A percentile compares a stretch with the other conserved stretches of the same genome.
phyloP scores from a whole-genome alignment of 35 echinoderm and acorn worm species.

The Diadema setosum region DNA sequence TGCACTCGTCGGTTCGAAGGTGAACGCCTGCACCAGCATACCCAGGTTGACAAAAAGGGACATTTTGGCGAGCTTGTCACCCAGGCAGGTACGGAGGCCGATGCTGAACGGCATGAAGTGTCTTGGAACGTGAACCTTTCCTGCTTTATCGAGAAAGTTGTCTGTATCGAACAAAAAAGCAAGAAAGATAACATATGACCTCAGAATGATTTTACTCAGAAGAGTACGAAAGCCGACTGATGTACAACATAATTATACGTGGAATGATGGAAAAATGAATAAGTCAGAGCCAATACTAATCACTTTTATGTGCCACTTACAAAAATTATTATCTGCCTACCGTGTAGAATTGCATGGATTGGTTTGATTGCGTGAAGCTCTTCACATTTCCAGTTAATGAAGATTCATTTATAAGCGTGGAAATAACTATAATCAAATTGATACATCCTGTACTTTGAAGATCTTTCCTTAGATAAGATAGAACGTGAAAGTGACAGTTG shows the following conservation, averaged over 20 bases:
- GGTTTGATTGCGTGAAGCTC: too few species aligned
- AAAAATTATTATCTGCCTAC: too few species aligned
- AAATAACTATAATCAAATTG: too few species aligned
- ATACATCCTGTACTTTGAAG: too few species aligned
- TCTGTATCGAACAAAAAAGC: slow-evolving; percentile 23
- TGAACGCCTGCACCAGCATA: slow-evolving; percentile 42
- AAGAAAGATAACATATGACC: not conserved
- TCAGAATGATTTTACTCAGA: not conserved
- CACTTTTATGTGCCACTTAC: too few species aligned
- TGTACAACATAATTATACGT: not conserved
- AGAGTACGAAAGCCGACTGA: not conserved
- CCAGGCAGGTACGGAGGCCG: slow-evolving; percentile 28
- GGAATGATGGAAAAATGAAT: too few species aligned
- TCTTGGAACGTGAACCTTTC: slow-evolving; percentile 21
- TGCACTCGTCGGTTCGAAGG: not conserved
- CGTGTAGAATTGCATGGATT: too few species aligned
- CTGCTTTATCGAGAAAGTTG: slow-evolving; percentile 45
- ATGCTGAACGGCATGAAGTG: slow-evolving; percentile 59
- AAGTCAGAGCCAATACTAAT: too few species aligned
- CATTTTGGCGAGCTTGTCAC: slow-evolving; percentile 63
- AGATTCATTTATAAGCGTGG: too few species aligned
- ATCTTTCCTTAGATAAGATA: too few species aligned
- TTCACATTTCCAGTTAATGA: too few species aligned
- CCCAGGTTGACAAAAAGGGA: slow-evolving; percentile 60
- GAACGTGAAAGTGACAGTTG: too few species aligned